phyloP scores from a whole-genome alignment of 2,113 vertebrate species.

The Mormyrus lacerda region DNA sequence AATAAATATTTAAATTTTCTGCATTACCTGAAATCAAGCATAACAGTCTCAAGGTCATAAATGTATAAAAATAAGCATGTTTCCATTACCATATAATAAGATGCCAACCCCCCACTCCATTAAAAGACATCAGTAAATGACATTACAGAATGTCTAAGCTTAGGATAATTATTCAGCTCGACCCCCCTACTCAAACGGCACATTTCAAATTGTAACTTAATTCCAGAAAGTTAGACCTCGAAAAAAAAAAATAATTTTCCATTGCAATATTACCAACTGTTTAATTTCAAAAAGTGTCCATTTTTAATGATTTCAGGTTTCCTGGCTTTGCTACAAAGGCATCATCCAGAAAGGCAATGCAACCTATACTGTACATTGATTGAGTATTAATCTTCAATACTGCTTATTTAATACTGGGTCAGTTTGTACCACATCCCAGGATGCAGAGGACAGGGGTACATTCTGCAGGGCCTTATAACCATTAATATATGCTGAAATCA shows the following conservation, averaged over 20 bases:
- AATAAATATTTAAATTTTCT: background rate
- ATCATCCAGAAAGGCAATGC: background rate
- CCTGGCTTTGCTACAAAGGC: background rate
- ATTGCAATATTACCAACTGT: background rate
- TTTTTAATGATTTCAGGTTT: background rate
- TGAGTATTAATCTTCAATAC: background rate
- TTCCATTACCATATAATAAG: background rate
- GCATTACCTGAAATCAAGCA: constrained; percentile 1
- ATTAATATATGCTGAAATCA: background rate
- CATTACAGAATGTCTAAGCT: background rate
- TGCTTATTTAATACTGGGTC: background rate
- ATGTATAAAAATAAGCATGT: background rate
- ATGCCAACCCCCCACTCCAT: background rate
- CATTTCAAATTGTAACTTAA: background rate
- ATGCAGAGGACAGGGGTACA: background rate
- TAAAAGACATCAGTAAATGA: background rate
- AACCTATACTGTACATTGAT: background rate
- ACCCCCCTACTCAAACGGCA: background rate
- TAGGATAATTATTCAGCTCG: constrained; percentile 3
- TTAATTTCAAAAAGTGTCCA: background rate
- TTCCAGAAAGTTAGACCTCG: background rate
- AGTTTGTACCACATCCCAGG: background rate
- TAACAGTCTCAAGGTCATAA: background rate
- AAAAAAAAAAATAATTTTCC: background rate
- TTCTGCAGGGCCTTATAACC: background rate